Base-by-base conservation (phyloP, 2,888 invertebrate genomes). In the Craniophora ligustri region DNA sequence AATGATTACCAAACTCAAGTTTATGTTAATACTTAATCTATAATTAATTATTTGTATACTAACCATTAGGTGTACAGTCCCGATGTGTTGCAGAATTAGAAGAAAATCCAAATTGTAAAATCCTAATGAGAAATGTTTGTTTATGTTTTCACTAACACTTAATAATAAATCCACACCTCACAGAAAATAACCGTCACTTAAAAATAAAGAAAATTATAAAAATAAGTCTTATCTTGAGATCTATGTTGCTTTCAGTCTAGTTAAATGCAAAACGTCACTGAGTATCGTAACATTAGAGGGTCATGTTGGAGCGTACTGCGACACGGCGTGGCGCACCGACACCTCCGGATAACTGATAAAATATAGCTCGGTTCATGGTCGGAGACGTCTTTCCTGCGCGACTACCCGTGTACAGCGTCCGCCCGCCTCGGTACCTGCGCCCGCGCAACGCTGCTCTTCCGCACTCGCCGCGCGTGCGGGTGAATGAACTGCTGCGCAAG, bases 221-320 rank as follows among this genome's bases (percentile, higher is more conserved):
- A 87, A 88, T 88, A 88, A 93, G 93, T 92, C 93, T 93, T 92
- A 82, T 86, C 76, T 87, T 93, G 92, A 93, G 93, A 93, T 93
- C 93, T 89, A 86, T 73, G 92, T 92, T 92, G 82, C 92, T 84
- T 88, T 92, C 93, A 93, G 92, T 93, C 92, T 89, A 86, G 78
- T 79, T 86, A 87, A 87, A 87, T 88, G 87, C 86, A 87, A 85
- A 86, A 78, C 71, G 79, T 84, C 82, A 86, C 81, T 72, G 76
- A 70, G 79, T 84, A 81, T 84, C 77, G 78, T 78, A 75, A 82
- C 65, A 71, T 81, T 86, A 89, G 75, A 85, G 85, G 81, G 82
- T 82, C 89, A 88, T 84, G 72, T 70, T 83, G 74, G 83, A 82
- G 86, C 83, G 84, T 67, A 69, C 78, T 73, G 77, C 81, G 84